A percentile compares a stretch with the other conserved stretches of the same genome.
These are phyloP conservation scores for Bolinopsis microptera DNA, from an alignment of 37 sponge, comb jelly and placozoan species.

Conservation along the genomic window DNA sequence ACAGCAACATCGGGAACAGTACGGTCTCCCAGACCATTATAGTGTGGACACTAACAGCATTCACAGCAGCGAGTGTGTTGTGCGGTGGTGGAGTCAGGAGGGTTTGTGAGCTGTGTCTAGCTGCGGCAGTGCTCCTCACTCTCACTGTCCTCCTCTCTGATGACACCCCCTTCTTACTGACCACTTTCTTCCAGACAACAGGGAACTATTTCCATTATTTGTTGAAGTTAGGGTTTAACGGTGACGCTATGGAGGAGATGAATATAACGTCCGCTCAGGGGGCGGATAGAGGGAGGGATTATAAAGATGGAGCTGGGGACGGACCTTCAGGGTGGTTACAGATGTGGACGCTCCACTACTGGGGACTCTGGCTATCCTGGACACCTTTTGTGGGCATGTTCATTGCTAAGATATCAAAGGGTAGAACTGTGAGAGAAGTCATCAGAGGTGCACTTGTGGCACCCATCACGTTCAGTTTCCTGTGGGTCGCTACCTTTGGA, in stretches of 20 bases:
- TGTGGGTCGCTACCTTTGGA: conserved; percentile 35
- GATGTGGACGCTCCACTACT: conserved; percentile 25
- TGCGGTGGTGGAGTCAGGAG: conserved; percentile 2
- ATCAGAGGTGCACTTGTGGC: conserved; percentile 33
- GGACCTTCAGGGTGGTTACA: not conserved
- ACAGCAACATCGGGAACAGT: not conserved
- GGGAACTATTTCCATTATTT: conserved; percentile 26
- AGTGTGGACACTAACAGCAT: not conserved
- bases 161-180: conserved; percentile 31
- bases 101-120: conserved; percentile 44
- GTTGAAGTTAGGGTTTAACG: not conserved
- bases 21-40: not conserved
- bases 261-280: conserved; percentile 30
- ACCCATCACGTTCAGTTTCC: not conserved
- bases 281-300: not conserved
- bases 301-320: conserved; percentile 31
- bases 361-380: conserved; percentile 57
- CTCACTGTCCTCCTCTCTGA: not conserved
- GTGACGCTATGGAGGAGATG: conserved; percentile 25
- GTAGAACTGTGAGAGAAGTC: conserved; percentile 21
- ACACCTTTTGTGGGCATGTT: conserved; percentile 58
- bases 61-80: not conserved
- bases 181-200: not conserved
- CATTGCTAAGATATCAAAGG: conserved; percentile 47
- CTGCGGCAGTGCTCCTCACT: not conserved